A percentile compares a stretch with the other conserved stretches of the same genome.
Evolutionary conservation across 2,113 vertebrate genomes (phyloP).

Genomic region (Ctenomys sociabilis): DNA sequence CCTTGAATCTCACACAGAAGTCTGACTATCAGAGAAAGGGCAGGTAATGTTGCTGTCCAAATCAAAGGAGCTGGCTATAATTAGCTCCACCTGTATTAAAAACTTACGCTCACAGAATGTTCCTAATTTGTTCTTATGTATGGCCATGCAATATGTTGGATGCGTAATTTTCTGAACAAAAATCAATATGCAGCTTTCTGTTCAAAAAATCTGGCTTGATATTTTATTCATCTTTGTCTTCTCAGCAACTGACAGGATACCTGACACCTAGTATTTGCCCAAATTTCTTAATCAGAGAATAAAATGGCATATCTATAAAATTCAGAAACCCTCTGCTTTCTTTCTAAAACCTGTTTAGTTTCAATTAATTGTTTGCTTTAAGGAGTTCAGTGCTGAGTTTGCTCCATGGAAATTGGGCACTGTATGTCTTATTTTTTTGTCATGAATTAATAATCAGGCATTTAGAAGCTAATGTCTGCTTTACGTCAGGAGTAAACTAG

Average conservation of each 20-base stretch:
- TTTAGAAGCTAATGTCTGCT: conserved; percentile 27
- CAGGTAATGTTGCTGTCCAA: neutral
- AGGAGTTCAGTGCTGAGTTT: conserved; percentile 5
- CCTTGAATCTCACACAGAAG: conserved; percentile 52
- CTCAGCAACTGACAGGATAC: neutral
- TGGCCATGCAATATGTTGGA: neutral
- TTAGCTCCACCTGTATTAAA: conserved; percentile 65
- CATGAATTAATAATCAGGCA: neutral
- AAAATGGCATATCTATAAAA: neutral
- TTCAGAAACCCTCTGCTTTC: neutral
- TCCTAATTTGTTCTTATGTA: conserved; percentile 50
- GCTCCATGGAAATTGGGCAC: conserved; percentile 40
- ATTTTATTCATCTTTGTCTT: conserved; percentile 34
- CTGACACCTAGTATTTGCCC: neutral
- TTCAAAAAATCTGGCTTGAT: neutral
- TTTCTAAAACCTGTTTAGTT: neutral
- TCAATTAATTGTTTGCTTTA: conserved; percentile 25
- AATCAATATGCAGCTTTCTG: conserved; percentile 49
- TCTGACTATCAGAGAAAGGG: conserved; percentile 65
- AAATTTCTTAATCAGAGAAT: neutral
- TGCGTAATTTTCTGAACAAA: conserved; percentile 47
- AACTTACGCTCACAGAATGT: neutral
- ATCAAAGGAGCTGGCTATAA: conserved; percentile 60
- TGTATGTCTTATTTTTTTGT: neutral
- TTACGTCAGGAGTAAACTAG: neutral